phyloP scores from a whole-genome alignment of 53 echinoderm and acorn worm genomes.

The Luidia sarsii region DNA sequence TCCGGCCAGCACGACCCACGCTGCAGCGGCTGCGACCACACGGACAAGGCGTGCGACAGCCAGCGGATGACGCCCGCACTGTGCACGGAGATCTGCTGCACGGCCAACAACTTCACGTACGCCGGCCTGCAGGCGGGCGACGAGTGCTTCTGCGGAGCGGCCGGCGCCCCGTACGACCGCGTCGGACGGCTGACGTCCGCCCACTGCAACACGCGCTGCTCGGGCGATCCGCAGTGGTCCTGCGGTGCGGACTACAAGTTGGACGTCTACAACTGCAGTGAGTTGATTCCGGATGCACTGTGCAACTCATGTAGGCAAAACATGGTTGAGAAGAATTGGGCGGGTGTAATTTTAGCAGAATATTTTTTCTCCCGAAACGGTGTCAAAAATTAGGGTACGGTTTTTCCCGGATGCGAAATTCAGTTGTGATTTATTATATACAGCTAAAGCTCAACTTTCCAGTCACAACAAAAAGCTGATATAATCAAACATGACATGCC shows the following conservation, averaged over 20 bases:
- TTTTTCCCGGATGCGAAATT: too few relatives aligned
- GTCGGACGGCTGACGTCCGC: not conserved
- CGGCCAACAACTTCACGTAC: conserved; percentile 24
- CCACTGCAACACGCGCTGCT: conserved; percentile 47
- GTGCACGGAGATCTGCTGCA: conserved; percentile 68
- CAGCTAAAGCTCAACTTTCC: too few relatives aligned
- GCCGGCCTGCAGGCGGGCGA: conserved; percentile 56
- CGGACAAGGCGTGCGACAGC: conserved; percentile 50
- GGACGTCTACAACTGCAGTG: conserved; percentile 71
- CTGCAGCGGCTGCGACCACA: conserved; percentile 63
- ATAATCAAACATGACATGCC: too few relatives aligned
- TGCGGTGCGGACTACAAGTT: conserved; percentile 66
- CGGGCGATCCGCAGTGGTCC: conserved; percentile 39
- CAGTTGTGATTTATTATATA: too few relatives aligned
- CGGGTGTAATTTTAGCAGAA: too few relatives aligned
- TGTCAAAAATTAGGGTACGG: too few relatives aligned
- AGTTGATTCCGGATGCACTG: too few relatives aligned
- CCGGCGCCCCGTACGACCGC: conserved; percentile 11
- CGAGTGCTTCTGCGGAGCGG: conserved; percentile 67
- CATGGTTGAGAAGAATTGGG: too few relatives aligned
- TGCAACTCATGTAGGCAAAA: too few relatives aligned
- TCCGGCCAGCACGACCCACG: not conserved
- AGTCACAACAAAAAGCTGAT: too few relatives aligned
- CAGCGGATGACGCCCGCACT: conserved; percentile 26
- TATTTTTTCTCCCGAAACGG: too few relatives aligned